These are phyloP conservation scores for Trichoplusia ni DNA, from an alignment of 1,140 invertebrate genomes.

Conservation along the genomic window DNA sequence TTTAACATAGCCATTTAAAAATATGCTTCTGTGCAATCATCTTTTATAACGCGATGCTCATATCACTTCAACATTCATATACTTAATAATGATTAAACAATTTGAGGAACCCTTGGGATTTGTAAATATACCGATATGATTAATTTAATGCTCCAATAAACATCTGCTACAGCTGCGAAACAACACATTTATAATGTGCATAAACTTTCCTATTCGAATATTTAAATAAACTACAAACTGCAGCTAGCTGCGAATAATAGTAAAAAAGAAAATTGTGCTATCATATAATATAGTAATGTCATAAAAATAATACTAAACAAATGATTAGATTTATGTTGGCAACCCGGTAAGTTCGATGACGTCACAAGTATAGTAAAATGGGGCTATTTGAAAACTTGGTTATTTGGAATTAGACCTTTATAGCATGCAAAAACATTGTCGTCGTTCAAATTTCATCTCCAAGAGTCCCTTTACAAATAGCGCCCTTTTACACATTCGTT, in stretches of 20 bases:
- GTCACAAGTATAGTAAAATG: no score
- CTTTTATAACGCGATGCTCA: no score
- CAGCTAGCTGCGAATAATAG: conserved; percentile 5
- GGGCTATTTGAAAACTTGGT: no score
- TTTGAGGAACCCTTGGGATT: conserved; percentile 16
- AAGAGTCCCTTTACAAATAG: no score
- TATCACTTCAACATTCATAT: conserved; percentile 11
- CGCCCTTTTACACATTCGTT: no score
- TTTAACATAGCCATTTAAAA: no score
- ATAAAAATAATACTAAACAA: conserved; percentile 30
- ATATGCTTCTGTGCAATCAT: no score
- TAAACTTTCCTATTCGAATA: background rate
- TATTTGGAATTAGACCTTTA: no score
- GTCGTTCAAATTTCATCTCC: no score
- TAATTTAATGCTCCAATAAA: background rate
- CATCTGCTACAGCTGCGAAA: background rate
- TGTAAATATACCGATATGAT: conserved; percentile 20
- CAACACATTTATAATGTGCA: conserved; percentile 11
- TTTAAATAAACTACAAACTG: conserved; percentile 16
- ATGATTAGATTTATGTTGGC: conserved; percentile 48
- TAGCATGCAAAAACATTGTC: no score
- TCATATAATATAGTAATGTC: conserved; percentile 10
- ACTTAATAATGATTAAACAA: conserved; percentile 14
- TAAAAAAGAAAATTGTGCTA: conserved; percentile 31
- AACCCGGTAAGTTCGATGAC: no score